A percentile compares a stretch with the other conserved stretches of the same genome.
Evolutionary conservation across 2,113 vertebrate genomes (phyloP).

Genomic region (Dendrocopos noguchii): DNA sequence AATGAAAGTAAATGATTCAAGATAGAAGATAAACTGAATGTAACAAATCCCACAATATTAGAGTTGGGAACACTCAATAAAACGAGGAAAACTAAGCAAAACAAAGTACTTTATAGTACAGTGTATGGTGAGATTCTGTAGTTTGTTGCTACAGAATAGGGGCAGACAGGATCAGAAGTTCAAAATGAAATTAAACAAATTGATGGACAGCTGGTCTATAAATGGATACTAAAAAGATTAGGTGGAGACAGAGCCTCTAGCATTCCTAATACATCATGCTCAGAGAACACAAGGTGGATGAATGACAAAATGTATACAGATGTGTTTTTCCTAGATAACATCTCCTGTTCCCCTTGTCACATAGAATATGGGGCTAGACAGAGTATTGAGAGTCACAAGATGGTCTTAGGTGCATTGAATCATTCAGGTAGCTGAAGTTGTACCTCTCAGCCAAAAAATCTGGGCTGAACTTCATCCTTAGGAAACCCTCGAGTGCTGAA

Average conservation of each 20-base stretch:
- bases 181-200: slow-evolving; percentile 30
- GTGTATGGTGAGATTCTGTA: neutral
- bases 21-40: neutral
- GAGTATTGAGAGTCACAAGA: neutral
- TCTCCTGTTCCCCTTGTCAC: neutral
- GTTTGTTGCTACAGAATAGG: neutral
- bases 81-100: neutral
- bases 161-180: slow-evolving; percentile 12
- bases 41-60: neutral
- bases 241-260: neutral
- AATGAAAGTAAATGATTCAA: neutral
- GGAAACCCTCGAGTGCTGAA: neutral
- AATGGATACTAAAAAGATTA: slow-evolving; percentile 53
- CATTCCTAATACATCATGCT: neutral
- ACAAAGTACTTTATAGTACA: neutral
- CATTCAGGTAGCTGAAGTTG: neutral
- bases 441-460: neutral
- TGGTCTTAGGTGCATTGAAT: neutral
- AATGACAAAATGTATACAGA: neutral
- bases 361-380: neutral
- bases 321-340: neutral
- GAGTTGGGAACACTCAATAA: neutral
- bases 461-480: neutral
- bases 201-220: slow-evolving; percentile 21
- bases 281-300: neutral